Percentiles rank a stretch among this genome's conserved stretches.
These are phyloP conservation scores for Alcis repandata DNA, from an alignment of 2,888 invertebrate species.

Conservation along the genomic window DNA sequence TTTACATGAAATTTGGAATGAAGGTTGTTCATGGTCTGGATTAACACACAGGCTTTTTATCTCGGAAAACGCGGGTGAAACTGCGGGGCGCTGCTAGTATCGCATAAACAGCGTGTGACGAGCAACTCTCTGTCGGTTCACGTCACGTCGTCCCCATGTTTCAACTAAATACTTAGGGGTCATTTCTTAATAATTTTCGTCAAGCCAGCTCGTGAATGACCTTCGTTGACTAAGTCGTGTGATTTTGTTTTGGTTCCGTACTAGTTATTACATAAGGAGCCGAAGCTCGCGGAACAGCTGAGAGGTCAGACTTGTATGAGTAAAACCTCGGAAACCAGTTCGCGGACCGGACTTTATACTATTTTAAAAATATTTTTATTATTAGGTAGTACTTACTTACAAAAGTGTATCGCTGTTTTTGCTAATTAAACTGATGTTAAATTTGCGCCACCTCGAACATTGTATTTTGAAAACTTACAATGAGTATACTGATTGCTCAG, in stretches of 20 bases:
- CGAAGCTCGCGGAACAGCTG: conserved; percentile 7
- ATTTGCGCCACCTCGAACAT: too few species aligned
- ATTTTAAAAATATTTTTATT: background rate
- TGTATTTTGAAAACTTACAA: too few species aligned
- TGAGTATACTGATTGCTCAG: too few species aligned
- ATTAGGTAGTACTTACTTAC: background rate
- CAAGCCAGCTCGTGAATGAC: background rate
- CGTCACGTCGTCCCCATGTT: background rate
- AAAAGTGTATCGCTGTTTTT: too few species aligned
- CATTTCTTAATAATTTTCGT: background rate
- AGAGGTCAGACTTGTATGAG: background rate
- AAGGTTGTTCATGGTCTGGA: too few species aligned
- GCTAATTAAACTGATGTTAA: too few species aligned
- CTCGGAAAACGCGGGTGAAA: too few species aligned
- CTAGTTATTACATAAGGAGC: conserved; percentile 6
- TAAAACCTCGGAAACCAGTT: conserved; percentile 8
- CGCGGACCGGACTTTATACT: background rate
- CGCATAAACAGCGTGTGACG: too few species aligned
- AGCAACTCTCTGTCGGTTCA: too few species aligned
- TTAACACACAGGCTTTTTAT: too few species aligned
- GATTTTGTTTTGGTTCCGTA: conserved; percentile 2
- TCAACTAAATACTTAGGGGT: background rate
- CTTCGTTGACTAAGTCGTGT: background rate
- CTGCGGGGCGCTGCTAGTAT: too few species aligned
- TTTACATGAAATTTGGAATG: too few species aligned